A percentile compares a stretch with the other conserved stretches of the same genome.
phyloP scores from a whole-genome alignment of 2,888 invertebrate genomes.

The Volucella inflata region DNA sequence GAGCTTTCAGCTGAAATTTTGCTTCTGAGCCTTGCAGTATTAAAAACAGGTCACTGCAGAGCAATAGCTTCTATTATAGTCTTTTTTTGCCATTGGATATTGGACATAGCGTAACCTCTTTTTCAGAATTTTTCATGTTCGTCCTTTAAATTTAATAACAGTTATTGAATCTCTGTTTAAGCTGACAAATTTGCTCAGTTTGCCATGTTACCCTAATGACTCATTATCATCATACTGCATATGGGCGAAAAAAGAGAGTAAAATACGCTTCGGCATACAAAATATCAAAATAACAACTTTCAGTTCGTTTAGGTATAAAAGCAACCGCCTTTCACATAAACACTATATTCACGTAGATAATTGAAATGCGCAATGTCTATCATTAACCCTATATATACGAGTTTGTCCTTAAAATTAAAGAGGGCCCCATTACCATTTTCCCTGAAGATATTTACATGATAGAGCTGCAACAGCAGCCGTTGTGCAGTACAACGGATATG shows the following conservation, averaged over 20 bases:
- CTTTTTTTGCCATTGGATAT: neutral
- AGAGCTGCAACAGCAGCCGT: conserved; percentile 36
- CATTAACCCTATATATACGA: conserved; percentile 67
- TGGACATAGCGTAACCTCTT: neutral
- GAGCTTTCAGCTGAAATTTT: no score
- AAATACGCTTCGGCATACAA: neutral
- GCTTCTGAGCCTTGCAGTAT: no score
- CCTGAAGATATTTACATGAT: conserved; percentile 70
- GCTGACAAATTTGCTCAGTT: conserved; percentile 63
- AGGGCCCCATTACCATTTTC: conserved; percentile 66
- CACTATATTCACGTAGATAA: conserved; percentile 73
- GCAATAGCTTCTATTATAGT: no score
- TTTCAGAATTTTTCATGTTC: conserved; percentile 7
- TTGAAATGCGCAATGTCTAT: conserved; percentile 73
- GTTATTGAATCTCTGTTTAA: conserved; percentile 59
- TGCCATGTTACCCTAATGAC: conserved; percentile 68
- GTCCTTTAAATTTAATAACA: conserved; percentile 34
- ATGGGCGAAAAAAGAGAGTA: neutral
- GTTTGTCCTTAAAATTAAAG: conserved; percentile 71
- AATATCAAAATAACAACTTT: conserved; percentile 56
- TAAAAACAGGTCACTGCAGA: no score
- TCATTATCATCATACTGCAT: conserved; percentile 45
- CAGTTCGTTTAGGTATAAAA: conserved; percentile 56
- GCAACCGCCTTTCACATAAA: conserved; percentile 73
- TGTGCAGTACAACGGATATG: no score